phyloP scores from a whole-genome alignment of 2,888 invertebrate genomes.

The Mellilla xanthometata region DNA sequence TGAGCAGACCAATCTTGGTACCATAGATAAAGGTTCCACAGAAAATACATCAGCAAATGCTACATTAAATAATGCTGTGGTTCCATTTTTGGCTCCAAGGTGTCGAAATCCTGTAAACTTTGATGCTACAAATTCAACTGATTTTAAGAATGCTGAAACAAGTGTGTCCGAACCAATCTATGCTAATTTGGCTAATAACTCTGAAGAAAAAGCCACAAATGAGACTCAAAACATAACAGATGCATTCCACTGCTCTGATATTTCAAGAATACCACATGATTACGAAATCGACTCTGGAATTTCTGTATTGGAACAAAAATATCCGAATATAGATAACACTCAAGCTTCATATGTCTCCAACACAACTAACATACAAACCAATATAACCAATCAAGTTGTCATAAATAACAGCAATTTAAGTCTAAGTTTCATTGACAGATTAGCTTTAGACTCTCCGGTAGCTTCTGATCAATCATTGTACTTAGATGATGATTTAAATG shows the following conservation, averaged over 20 bases:
- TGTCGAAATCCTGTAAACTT: slow-evolving; percentile 11
- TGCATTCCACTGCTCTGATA: slow-evolving; percentile 29
- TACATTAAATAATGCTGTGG: slow-evolving; percentile 1
- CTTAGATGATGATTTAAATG: slow-evolving; percentile 76
- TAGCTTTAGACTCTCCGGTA: slow-evolving; percentile 67
- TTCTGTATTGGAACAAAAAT: slow-evolving; percentile 59
- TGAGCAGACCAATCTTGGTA: neutral
- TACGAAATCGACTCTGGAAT: slow-evolving; percentile 55
- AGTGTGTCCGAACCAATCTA: slow-evolving; percentile 51
- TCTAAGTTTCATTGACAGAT: slow-evolving; percentile 73
- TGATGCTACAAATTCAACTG: slow-evolving; percentile 13
- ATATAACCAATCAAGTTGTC: slow-evolving; percentile 62
- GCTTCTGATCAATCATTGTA: slow-evolving; percentile 65
- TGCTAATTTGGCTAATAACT: slow-evolving; percentile 46
- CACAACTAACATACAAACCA: slow-evolving; percentile 58
- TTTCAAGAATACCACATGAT: slow-evolving; percentile 32
- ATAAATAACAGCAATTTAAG: slow-evolving; percentile 65
- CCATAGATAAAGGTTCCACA: neutral
- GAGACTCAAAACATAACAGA: slow-evolving; percentile 10
- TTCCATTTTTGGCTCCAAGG: slow-evolving; percentile 16
- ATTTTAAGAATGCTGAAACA: slow-evolving; percentile 5
- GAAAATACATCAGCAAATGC: neutral
- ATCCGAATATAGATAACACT: slow-evolving; percentile 20
- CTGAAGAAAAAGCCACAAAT: neutral
- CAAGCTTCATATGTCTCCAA: slow-evolving; percentile 34